Conservation (phyloP, 2,797 vertebrate species). For the Ceyx erithaca region DNA sequence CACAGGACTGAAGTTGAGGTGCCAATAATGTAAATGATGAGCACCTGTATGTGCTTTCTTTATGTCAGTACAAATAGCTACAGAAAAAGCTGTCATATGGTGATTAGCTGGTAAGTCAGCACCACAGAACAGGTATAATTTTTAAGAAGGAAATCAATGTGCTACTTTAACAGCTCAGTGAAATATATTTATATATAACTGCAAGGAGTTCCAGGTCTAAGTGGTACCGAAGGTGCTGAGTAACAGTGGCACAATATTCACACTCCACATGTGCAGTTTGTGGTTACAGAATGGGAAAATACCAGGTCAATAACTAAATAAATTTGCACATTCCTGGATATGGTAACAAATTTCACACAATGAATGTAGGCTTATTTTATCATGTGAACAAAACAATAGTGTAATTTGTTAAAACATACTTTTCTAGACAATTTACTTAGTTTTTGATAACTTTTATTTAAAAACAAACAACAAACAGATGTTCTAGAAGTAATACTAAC, state of each 20-base stretch:
- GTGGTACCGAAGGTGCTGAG: not conserved
- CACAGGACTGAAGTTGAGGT: not conserved
- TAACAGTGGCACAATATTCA: not conserved
- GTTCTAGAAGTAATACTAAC: not conserved
- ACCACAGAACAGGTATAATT: not conserved
- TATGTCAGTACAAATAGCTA: not conserved
- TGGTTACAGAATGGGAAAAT: not conserved
- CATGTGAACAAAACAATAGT: not conserved
- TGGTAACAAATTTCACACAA: not conserved
- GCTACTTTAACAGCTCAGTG: not conserved
- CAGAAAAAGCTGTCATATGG: not conserved
- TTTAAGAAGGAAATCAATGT: not conserved
- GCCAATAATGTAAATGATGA: not conserved
- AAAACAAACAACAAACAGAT: not conserved
- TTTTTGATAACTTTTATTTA: not conserved
- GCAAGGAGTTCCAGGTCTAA: not conserved
- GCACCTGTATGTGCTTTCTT: not conserved
- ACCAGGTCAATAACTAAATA: not conserved
- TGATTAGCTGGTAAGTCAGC: not conserved
- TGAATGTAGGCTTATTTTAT: not conserved
- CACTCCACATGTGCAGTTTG: fast-evolving
- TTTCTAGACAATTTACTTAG: not conserved
- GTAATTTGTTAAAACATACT: not conserved
- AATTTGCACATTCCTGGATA: not conserved
- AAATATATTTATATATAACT: not conserved